Evolutionary conservation across 2,797 vertebrate genomes (phyloP).

Genomic region (Vultur gryphus): DNA sequence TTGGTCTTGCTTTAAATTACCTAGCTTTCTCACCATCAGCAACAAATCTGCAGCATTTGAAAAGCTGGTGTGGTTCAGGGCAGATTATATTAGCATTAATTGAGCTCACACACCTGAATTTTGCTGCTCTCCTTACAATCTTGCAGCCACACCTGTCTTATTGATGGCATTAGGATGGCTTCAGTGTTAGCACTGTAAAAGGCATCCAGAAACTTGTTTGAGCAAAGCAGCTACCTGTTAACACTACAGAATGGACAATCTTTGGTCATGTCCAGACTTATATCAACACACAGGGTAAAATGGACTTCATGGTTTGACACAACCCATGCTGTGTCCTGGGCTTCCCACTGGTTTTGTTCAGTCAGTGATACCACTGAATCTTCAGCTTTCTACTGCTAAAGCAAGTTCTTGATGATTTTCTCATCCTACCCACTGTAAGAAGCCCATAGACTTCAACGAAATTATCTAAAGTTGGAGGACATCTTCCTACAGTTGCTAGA

Average conservation of each 20-base stretch:
- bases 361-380: not conserved
- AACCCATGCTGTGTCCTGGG: not conserved
- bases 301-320: not conserved
- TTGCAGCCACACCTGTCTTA: not conserved
- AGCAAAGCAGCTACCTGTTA: not conserved
- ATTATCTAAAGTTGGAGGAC: not conserved
- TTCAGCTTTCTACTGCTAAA: not conserved
- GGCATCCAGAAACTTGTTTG: not conserved
- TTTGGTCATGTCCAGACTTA: not conserved
- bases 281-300: not conserved
- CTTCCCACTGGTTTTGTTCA: not conserved
- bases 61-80: not conserved
- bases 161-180: not conserved
- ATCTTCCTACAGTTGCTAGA: not conserved
- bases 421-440: not conserved
- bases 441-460: not conserved
- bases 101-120: not conserved
- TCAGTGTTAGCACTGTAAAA: not conserved
- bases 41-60: not conserved
- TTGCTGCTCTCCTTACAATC: not conserved
- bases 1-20: not conserved
- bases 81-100: not conserved
- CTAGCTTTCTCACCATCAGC: not conserved
- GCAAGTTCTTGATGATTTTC: not conserved
- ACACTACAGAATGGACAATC: not conserved